Evolutionary conservation across 1,140 invertebrate genomes (phyloP), one percentile per base, ranked within the genome.

Genomic region (Drosophila yakuba): DNA sequence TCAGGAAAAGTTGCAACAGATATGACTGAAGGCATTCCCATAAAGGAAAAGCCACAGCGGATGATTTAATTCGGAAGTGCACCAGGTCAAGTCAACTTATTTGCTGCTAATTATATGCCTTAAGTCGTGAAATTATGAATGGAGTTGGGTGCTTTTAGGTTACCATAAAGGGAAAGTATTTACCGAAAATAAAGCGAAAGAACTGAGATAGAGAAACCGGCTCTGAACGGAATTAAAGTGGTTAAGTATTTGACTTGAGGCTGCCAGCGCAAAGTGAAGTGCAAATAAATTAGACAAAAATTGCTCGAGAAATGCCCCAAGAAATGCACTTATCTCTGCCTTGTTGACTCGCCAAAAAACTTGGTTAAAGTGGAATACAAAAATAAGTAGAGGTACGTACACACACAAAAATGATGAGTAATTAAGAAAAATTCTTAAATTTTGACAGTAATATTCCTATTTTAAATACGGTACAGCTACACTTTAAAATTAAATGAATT

Each of bases 281-380:
- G 74, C 79, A 89, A 88, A 89, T 80, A 86, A 86, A 86, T 83
- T 79, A 80, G 45, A 51, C 63, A 60, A 61, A 88, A 78, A 72
- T 78, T 51, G 50, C 55, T 41, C 64, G 68, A 71, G 71, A 76
- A 83, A 86, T 61, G 45, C 74, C 55, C 48, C 61, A 56, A 58
- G 58, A 84, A 85, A 68, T 79, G 61, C 75, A 55, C 69, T 82
- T 61, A 62, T 62, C 44, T 78, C 57, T 71, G 52, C 35, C 51
- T 51, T 66, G 55, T 66, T 68, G 80, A 48, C 72, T 38, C 32
- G 51, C 48, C 66, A 75, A 45, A 73, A 66, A 66, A 64, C 11
- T 20, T 38, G 14, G 23, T 25, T 41, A 48, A 71, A 56, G 47
- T 14, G 35, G 25, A 47, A 64, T 39, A 38, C 28, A 38, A 47